Base-by-base conservation (phyloP, 2,888 invertebrate species). In the Macrophya alboannulata region DNA sequence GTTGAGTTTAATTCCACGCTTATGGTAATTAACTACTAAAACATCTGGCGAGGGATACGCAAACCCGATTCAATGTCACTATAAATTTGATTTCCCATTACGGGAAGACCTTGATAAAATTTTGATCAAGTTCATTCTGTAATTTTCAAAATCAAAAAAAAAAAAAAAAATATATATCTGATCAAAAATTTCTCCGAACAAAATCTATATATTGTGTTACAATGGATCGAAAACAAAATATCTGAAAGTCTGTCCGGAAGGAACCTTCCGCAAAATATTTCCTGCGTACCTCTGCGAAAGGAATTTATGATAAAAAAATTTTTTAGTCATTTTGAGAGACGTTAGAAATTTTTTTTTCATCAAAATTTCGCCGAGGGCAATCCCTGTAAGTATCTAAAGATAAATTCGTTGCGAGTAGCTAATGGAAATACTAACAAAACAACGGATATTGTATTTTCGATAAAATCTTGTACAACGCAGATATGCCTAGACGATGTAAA, bases 41-140 rank as follows among this genome's bases (percentile, higher is more conserved):
- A 62, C 81, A 81, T 81, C 81, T 81, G 81, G 59, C 12, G 62
- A 51, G 8, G 31, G 77, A n/a, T 21, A 51, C 12, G 51, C 77
- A 51, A 55, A 15, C 31, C 48, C 31, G 37, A 77, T 55, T 51
- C 45, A 4, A 74, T 74, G 45, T 45, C 21, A 17, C 55, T 31
- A n/a, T n/a, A 55, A 51, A 77, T 77, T 37, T n/a, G 25, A 43
- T 45, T n/a, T n/a, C n/a, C 15, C 6, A n/a, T 62, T 3, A 15
- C 3, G 62, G 21, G 1, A 4, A 3, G 3, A 62, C 8, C 1
- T 15, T n/a, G 71, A 12, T 31, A 5, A 68, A 31, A 5, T 68
- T 68, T 65, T 65, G 25, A 31, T 68, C 21, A 68, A 15, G 21
- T 9, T 65, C 31, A 5, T 31, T 65, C 9, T 65, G 0, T 31